phyloP scores from a whole-genome alignment of 1,140 invertebrate species.

The Gerris buenoi region DNA sequence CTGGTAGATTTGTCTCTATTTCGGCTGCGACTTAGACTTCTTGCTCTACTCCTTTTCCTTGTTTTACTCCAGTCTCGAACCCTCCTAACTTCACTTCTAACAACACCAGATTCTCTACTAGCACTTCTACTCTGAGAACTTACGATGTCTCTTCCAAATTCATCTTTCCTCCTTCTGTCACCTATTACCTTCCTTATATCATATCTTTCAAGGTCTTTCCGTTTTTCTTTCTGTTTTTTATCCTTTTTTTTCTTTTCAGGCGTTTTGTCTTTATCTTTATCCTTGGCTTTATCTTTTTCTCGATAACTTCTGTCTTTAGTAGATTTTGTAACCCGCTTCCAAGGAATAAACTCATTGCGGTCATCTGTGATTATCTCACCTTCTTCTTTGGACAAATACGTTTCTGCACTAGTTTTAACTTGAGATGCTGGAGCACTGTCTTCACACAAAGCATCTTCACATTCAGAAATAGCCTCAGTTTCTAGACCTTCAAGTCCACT shows the following conservation, averaged over 20 bases:
- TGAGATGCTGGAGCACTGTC: slow-evolving; percentile 3
- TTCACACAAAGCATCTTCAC: slow-evolving; percentile 23
- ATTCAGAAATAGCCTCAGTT: slow-evolving; percentile 53
- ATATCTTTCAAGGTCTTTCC: slow-evolving; percentile 65
- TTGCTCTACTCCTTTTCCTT: slow-evolving; percentile 27
- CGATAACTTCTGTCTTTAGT: slow-evolving; percentile 69
- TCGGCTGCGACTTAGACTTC: slow-evolving; percentile 17
- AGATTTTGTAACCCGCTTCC: slow-evolving; percentile 66
- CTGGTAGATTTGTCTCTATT: slow-evolving; percentile 17
- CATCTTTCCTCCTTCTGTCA: slow-evolving; percentile 52
- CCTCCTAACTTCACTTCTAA: slow-evolving; percentile 11
- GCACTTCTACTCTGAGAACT: slow-evolving; percentile 28
- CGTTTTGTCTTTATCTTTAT: slow-evolving; percentile 26
- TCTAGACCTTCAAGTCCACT: slow-evolving; percentile 41
- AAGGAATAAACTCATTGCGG: slow-evolving; percentile 35
- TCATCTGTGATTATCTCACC: slow-evolving; percentile 35
- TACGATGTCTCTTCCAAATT: slow-evolving; percentile 56
- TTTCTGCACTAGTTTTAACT: slow-evolving; percentile 5
- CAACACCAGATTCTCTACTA: slow-evolving; percentile 20
- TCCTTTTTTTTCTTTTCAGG: slow-evolving; percentile 29
- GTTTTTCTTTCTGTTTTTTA: slow-evolving; percentile 46
- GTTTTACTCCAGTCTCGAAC: slow-evolving; percentile 14
- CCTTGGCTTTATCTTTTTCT: slow-evolving; percentile 37
- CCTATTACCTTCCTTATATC: slow-evolving; percentile 61
- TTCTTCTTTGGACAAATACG: slow-evolving; percentile 27